Conservation (phyloP, 2,888 invertebrate genomes). For the Sycophila texana region DNA sequence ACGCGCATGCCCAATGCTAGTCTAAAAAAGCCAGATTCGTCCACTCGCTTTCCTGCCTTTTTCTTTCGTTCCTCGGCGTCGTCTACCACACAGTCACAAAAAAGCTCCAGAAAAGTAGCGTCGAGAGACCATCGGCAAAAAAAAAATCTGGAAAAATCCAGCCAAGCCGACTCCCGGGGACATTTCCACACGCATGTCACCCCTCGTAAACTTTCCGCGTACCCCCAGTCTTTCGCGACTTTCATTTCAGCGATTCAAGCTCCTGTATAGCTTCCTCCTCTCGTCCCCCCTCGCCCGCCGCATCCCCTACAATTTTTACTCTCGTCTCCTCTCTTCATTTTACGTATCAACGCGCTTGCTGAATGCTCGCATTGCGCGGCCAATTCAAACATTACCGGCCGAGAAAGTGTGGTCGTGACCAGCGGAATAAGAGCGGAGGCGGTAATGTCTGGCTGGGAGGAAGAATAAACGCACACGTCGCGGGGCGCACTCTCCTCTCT, state of each 20-base stretch:
- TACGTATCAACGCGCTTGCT: neutral
- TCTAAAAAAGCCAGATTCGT: neutral
- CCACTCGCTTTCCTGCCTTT: constrained; percentile 3
- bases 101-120: neutral
- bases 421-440: neutral
- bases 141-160: constrained; percentile 13
- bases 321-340: neutral
- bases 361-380: constrained; percentile 1
- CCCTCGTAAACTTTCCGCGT: constrained; percentile 38
- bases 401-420: neutral
- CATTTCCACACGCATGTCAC: constrained; percentile 29
- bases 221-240: constrained; percentile 23
- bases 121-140: neutral
- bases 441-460: neutral
- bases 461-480: neutral
- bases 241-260: constrained; percentile 31
- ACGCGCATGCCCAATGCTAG: constrained; percentile 7
- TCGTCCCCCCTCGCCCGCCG: too few relatives aligned
- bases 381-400: neutral
- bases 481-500: neutral
- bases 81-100: neutral
- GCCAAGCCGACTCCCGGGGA: constrained; percentile 8
- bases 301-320: neutral
- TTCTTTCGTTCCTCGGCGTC: constrained; percentile 13
- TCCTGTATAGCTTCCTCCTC: neutral